Evolutionary conservation across 1,140 invertebrate genomes (phyloP).

Genomic region (Drosophila subobscura): DNA sequence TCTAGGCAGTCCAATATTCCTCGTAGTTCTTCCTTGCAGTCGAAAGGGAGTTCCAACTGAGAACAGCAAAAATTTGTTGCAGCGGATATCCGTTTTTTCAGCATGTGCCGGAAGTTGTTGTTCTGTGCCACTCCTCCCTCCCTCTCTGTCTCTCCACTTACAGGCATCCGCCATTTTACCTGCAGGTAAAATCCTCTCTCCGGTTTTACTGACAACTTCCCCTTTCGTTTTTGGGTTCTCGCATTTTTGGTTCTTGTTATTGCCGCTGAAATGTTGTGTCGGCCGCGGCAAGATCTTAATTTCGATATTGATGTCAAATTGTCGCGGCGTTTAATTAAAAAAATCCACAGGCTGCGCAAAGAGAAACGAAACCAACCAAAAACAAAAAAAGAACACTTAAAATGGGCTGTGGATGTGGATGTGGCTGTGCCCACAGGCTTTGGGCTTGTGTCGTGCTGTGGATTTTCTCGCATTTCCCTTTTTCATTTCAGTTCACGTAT

Average conservation of each 20-base stretch:
- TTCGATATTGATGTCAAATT: slow-evolving; percentile 82
- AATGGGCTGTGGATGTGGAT: slow-evolving; percentile 7
- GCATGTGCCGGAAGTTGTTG: slow-evolving; percentile 56
- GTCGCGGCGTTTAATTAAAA: slow-evolving; percentile 77
- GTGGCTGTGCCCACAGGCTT: not conserved
- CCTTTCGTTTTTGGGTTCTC: slow-evolving; percentile 33
- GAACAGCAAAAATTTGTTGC: slow-evolving; percentile 44
- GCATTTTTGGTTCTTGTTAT: slow-evolving; percentile 19
- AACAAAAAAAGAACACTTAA: slow-evolving; percentile 14
- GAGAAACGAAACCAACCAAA: slow-evolving; percentile 4
- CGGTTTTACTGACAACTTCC: slow-evolving; percentile 33
- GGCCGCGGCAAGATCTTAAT: slow-evolving; percentile 73
- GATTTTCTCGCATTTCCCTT: slow-evolving; percentile 30
- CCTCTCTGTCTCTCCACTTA: not conserved
- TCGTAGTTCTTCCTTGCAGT: no score
- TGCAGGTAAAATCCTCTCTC: no score
- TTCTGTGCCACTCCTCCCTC: slow-evolving; percentile 4
- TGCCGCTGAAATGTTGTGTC: slow-evolving; percentile 14
- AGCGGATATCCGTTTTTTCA: slow-evolving; percentile 69
- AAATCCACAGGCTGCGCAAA: slow-evolving; percentile 52
- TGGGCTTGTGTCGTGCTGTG: not conserved
- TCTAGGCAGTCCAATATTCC: no score
- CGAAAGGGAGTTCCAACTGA: not conserved
- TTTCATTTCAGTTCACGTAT: slow-evolving; percentile 5
- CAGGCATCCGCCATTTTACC: no score